phyloP scores from a whole-genome alignment of 2,113 vertebrate genomes.

The Terrapene triunguis region DNA sequence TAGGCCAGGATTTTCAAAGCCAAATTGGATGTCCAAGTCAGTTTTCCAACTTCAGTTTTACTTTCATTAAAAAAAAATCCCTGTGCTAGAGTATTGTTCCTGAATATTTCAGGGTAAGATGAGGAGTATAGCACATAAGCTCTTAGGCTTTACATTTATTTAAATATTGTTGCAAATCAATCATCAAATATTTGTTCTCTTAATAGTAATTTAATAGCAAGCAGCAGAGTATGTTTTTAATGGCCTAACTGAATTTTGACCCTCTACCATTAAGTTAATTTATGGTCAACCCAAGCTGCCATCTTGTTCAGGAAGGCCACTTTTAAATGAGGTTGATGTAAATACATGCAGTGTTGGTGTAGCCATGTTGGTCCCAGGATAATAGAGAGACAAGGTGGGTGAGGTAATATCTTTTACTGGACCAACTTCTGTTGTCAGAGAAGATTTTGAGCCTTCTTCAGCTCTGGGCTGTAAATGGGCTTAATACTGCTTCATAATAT shows the following conservation, averaged over 20 bases:
- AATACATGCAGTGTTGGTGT: neutral
- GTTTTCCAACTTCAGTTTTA: neutral
- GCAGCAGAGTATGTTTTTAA: neutral
- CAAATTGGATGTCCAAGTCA: neutral
- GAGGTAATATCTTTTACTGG: neutral
- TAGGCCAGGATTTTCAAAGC: neutral
- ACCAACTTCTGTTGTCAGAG: neutral
- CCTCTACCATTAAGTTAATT: neutral
- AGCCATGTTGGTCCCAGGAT: neutral
- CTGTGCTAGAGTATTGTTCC: neutral
- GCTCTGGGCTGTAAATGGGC: neutral
- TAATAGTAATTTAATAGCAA: neutral
- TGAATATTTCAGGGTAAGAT: neutral
- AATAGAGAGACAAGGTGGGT: neutral
- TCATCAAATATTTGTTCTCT: neutral
- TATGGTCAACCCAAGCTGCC: neutral
- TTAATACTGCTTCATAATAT: neutral
- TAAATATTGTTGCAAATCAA: neutral
- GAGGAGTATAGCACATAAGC: neutral
- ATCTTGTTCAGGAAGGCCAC: accelerated
- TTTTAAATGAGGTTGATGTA: neutral
- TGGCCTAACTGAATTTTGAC: neutral
- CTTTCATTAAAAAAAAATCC: neutral
- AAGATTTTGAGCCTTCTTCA: neutral
- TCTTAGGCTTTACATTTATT: neutral